Percentiles rank a stretch among this genome's conserved stretches.
Evolutionary conservation across 64 coral and sea anemone species (phyloP).

Genomic region (Hydrozoanthus tunicans): DNA sequence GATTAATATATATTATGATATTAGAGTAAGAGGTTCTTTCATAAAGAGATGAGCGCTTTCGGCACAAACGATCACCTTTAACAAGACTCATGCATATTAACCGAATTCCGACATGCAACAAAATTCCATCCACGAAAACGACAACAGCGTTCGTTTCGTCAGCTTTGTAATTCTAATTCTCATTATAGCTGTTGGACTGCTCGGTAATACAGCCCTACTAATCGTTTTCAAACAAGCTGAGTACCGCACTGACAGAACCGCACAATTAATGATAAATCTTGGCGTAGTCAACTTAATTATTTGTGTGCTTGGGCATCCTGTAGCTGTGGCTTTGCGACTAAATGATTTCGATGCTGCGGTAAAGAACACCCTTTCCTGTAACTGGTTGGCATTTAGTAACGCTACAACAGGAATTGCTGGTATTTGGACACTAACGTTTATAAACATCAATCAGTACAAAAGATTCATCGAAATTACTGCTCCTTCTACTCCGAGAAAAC

Average conservation of each 20-base stretch:
- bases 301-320: constrained; percentile 45
- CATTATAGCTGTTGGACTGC: constrained; percentile 41
- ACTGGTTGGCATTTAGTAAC: constrained; percentile 60
- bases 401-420: constrained; percentile 47
- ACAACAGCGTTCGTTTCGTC: no score
- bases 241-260: constrained; percentile 34
- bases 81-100: no score
- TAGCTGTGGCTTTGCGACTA: background rate
- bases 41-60: no score
- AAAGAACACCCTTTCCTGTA: constrained; percentile 1
- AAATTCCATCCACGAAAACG: no score
- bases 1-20: no score
- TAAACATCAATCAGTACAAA: constrained; percentile 38
- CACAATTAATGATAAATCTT: constrained; percentile 57
- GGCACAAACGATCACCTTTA: no score
- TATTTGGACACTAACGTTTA: constrained; percentile 56
- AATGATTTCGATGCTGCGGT: background rate
- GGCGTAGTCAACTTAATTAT: constrained; percentile 64
- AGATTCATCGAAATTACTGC: background rate
- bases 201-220: constrained; percentile 53
- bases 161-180: no score
- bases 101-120: no score
- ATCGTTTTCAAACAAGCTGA: constrained; percentile 48
- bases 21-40: no score
- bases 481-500: background rate